Conservation (phyloP, 2,797 vertebrate genomes). For the Eremophila alpestris region DNA sequence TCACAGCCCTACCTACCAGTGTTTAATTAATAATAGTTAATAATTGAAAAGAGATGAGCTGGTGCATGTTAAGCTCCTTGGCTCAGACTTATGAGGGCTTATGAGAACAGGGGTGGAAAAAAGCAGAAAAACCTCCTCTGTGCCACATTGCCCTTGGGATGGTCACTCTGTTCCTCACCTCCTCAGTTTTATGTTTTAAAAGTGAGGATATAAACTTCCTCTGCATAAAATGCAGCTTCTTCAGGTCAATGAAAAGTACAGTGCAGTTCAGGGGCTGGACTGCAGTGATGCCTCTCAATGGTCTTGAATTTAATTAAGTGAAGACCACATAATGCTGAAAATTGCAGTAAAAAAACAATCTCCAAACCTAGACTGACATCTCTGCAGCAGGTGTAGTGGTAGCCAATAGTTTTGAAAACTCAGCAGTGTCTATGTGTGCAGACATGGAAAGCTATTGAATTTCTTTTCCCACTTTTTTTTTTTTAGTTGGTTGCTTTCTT, state of each 20-base stretch:
- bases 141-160: neutral
- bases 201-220: neutral
- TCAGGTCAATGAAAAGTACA: neutral
- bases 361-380: accelerated
- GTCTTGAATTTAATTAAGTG: neutral
- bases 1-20: neutral
- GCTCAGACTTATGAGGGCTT: neutral
- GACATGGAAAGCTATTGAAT: neutral
- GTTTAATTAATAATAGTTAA: neutral
- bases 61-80: neutral
- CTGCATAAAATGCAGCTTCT: neutral
- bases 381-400: neutral
- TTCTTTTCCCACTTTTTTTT: neutral
- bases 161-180: neutral
- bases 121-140: neutral
- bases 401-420: neutral
- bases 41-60: neutral
- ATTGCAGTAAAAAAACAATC: neutral
- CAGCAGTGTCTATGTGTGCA: neutral
- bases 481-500: neutral
- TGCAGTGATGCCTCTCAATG: neutral
- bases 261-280: neutral
- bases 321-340: neutral
- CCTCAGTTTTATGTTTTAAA: neutral
- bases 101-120: neutral